phyloP scores from a whole-genome alignment of 2,113 vertebrate species.

The Zingel zingel region DNA sequence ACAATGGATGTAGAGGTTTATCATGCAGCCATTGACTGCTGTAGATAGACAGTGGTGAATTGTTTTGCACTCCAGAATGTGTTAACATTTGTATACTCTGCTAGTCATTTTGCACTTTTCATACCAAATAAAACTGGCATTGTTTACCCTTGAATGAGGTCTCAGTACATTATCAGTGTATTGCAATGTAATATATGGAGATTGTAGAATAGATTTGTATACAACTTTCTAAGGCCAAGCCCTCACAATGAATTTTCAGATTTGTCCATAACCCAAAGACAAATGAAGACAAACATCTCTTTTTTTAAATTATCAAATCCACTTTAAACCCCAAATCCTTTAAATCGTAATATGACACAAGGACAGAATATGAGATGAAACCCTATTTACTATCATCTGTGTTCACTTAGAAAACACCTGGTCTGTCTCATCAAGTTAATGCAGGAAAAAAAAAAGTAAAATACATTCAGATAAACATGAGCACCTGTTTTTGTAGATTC shows the following conservation, averaged over 20 bases:
- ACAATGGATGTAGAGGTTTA: not conserved
- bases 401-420: conserved; percentile 58
- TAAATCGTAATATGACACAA: not conserved
- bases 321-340: not conserved
- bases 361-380: conserved; percentile 23
- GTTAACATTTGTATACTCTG: not conserved
- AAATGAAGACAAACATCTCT: not conserved
- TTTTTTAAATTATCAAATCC: too few relatives aligned
- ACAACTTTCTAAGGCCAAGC: too few relatives aligned
- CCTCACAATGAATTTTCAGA: not conserved
- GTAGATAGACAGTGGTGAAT: too few relatives aligned
- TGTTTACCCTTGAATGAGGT: not conserved
- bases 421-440: conserved; percentile 50
- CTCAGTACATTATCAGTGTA: not conserved
- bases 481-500: conserved; percentile 45
- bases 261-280: not conserved
- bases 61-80: conserved; percentile 22
- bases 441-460: conserved; percentile 18
- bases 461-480: conserved; percentile 62
- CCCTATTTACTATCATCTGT: conserved; percentile 42
- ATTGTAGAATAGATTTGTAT: too few relatives aligned
- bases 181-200: not conserved
- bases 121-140: not conserved
- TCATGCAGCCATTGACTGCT: not conserved
- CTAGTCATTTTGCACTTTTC: conserved; percentile 30